Conservation (phyloP, 2,888 invertebrate genomes). For the Galerucella pusilla region DNA sequence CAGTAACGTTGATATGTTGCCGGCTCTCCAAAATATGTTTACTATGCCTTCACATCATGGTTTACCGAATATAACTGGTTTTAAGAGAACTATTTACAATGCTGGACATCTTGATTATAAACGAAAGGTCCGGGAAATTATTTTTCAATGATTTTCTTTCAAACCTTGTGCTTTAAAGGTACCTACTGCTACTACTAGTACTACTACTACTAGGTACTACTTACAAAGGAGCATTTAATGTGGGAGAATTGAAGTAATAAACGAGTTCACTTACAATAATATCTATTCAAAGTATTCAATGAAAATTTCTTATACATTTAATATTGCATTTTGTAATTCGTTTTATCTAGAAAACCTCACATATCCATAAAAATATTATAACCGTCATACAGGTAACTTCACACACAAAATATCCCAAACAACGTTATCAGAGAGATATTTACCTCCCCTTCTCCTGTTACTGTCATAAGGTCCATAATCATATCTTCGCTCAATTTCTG, state of each 20-base stretch:
- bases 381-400: slow-evolving; percentile 29
- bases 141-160: too few species aligned
- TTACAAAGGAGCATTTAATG: neutral
- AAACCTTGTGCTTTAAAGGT: too few species aligned
- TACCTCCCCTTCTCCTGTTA: slow-evolving; percentile 57
- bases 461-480: slow-evolving; percentile 47
- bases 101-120: too few species aligned
- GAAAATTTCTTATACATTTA: neutral
- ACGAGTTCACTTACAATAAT: neutral
- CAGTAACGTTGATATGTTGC: too few species aligned
- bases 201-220: too few species aligned
- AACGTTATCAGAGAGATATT: slow-evolving; percentile 55
- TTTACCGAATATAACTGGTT: too few species aligned
- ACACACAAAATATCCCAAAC: slow-evolving; percentile 59
- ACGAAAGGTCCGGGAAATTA: too few species aligned
- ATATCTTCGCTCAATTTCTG: slow-evolving; percentile 48
- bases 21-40: too few species aligned
- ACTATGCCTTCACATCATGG: too few species aligned
- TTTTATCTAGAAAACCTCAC: neutral
- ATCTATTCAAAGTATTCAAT: neutral
- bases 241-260: neutral
- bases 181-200: too few species aligned
- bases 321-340: neutral
- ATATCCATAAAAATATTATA: neutral
- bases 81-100: too few species aligned